Evolutionary conservation across 2,888 invertebrate genomes (phyloP).

Genomic region (Lasioglossum morio): DNA sequence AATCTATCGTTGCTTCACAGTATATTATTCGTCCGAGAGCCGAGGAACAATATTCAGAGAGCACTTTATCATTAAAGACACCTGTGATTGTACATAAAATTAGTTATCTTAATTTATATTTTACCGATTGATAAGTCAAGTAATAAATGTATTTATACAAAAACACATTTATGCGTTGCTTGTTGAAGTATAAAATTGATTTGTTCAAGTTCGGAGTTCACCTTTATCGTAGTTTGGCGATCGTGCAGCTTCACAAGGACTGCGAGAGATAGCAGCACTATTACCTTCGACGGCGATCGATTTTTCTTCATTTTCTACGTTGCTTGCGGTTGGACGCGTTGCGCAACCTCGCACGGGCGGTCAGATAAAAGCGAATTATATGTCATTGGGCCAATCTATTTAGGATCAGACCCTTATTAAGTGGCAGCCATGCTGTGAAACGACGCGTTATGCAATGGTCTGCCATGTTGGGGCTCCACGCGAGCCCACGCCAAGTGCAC

Average conservation of each 20-base stretch:
- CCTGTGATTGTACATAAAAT: slow-evolving; percentile 25
- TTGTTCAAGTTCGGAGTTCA: background rate
- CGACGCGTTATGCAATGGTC: slow-evolving; percentile 60
- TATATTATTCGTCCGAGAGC: background rate
- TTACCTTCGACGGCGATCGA: slow-evolving; percentile 24
- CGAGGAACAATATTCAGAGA: background rate
- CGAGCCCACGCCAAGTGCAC: slow-evolving; percentile 55
- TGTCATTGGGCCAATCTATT: slow-evolving; percentile 81
- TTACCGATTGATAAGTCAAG: background rate
- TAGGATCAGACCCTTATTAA: slow-evolving; percentile 80
- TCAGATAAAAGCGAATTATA: slow-evolving; percentile 76
- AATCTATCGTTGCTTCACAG: background rate
- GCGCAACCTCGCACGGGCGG: slow-evolving; percentile 47
- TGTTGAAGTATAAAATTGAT: too few species aligned
- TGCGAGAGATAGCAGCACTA: slow-evolving; percentile 31
- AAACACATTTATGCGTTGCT: background rate
- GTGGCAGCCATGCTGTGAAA: slow-evolving; percentile 70
- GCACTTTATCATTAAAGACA: background rate
- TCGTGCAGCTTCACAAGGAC: background rate
- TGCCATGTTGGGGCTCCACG: slow-evolving; percentile 56
- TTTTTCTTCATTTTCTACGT: slow-evolving; percentile 31
- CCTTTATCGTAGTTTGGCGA: background rate
- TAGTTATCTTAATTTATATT: background rate
- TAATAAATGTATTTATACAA: background rate
- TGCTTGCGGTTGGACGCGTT: slow-evolving; percentile 23